Evolutionary conservation across 2,888 invertebrate genomes (phyloP).

Genomic region (Marasmarcha lunaedactyla): DNA sequence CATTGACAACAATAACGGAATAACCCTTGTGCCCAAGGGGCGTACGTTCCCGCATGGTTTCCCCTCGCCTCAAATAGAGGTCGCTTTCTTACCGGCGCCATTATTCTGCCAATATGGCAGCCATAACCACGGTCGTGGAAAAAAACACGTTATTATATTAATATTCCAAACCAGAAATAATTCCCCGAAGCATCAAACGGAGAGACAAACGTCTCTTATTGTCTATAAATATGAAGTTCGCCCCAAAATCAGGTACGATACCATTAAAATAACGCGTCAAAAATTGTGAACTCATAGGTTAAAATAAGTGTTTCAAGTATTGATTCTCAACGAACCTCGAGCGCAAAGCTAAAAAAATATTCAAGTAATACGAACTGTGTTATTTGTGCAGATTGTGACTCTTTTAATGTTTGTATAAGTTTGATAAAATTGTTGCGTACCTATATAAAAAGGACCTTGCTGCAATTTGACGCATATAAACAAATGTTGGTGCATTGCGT

Average conservation of each 20-base stretch:
- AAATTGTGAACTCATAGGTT: not conserved
- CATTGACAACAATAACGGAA: not conserved
- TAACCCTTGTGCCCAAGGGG: not conserved
- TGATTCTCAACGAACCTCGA: constrained; percentile 15
- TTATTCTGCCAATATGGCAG: constrained; percentile 27
- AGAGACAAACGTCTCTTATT: not conserved
- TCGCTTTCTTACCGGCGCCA: constrained; percentile 26
- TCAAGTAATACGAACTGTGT: no score
- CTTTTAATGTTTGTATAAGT: no score
- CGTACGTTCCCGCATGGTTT: not conserved
- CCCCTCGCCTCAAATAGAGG: constrained; percentile 7
- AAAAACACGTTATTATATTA: not conserved
- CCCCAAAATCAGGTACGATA: constrained; percentile 24
- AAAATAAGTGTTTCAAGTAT: constrained; percentile 13
- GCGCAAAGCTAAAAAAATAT: no score
- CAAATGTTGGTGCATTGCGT: constrained; percentile 44
- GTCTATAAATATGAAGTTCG: constrained; percentile 20
- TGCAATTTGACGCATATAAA: not conserved
- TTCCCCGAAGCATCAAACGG: not conserved
- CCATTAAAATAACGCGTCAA: constrained; percentile 11
- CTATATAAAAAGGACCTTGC: no score
- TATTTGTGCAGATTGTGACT: no score
- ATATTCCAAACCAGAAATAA: not conserved
- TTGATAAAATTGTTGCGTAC: no score
- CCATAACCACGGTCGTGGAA: constrained; percentile 13